Base-by-base conservation (phyloP, 64 coral and sea anemone genomes). In the Pachyseris speciosa region DNA sequence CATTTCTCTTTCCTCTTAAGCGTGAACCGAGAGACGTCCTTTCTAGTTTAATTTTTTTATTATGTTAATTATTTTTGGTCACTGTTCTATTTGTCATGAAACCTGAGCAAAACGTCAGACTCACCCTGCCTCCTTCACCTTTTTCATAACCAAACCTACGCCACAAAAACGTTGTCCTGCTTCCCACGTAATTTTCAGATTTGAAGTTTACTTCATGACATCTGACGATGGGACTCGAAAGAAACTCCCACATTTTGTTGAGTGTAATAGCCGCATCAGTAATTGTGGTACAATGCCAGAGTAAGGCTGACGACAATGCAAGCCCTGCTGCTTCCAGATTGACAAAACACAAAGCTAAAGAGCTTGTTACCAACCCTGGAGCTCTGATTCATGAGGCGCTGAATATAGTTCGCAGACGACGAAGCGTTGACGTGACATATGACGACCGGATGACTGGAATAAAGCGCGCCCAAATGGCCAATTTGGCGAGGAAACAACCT, bases 351-450 rank as follows among this genome's bases (percentile, higher is more conserved):
- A 80, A 80, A 11, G 77, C 77, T 1, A 80, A 22, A 61, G 77
- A 80, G 37, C 77, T 80, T 61, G 34, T 52, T 34, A 52, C 77
- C 7, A 80, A 80, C 26, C 77, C 77, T n/a, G 40, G 51, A 39
- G 77, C 77, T 9, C 26, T 80, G 17, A 60, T 80, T 11, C 77
- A 80, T 33, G 77, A 80, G 16, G 77, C 77, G 10, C 34, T 80
- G 51, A 17, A 80, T 39, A 31, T 80, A 7, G 77, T 80, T 34
- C 53, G 77, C 20, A n/a, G 51, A 24, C 51, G 77, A 34, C 51
- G 77, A 60, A 80, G 50, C 22, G 36, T 61, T 57, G 77, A 80
- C 15, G 32, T 60, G 17, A 37, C 51, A n/a, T 80, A 80, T 17
- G 77, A 80, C 51, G 77, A 80, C 53, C 77, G 37, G 9, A n/a